phyloP scores from a whole-genome alignment of 2,113 vertebrate species.

The Labeo rohita region DNA sequence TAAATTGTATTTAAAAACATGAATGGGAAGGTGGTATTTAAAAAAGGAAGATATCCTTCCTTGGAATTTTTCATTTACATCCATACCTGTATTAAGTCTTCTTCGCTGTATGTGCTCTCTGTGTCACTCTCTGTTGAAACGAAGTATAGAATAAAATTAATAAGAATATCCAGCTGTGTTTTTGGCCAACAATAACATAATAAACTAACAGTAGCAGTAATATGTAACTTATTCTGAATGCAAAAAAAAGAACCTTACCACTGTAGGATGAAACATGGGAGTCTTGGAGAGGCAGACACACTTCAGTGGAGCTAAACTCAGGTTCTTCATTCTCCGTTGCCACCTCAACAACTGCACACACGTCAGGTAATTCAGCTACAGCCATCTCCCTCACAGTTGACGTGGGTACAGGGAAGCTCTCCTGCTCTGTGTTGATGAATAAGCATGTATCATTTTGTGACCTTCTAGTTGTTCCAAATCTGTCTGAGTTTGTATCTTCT shows the following conservation, averaged over 20 bases:
- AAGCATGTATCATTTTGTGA: not conserved
- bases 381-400: slow-evolving; percentile 74
- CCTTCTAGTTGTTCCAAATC: not conserved
- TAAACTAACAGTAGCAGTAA: not conserved
- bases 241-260: slow-evolving; percentile 67
- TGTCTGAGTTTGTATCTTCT: too few relatives aligned
- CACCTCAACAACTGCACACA: slow-evolving; percentile 88
- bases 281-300: slow-evolving; percentile 82
- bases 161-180: not conserved
- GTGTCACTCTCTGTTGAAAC: slow-evolving; percentile 69
- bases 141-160: not conserved
- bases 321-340: slow-evolving; percentile 86
- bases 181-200: not conserved
- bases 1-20: too few relatives aligned
- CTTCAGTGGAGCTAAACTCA: slow-evolving; percentile 77
- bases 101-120: slow-evolving; percentile 81
- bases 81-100: slow-evolving; percentile 79
- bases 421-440: slow-evolving; percentile 13
- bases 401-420: not conserved
- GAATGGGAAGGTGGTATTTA: not conserved
- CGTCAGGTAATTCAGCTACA: slow-evolving; percentile 81
- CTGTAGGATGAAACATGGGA: slow-evolving; percentile 84
- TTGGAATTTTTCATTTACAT: not conserved
- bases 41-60: not conserved
- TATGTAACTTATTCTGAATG: not conserved